Percentiles rank a stretch among this genome's conserved stretches.
phyloP scores from a whole-genome alignment of 37 sponge, comb jelly and placozoan species.

The Dysidea cf. avara region DNA sequence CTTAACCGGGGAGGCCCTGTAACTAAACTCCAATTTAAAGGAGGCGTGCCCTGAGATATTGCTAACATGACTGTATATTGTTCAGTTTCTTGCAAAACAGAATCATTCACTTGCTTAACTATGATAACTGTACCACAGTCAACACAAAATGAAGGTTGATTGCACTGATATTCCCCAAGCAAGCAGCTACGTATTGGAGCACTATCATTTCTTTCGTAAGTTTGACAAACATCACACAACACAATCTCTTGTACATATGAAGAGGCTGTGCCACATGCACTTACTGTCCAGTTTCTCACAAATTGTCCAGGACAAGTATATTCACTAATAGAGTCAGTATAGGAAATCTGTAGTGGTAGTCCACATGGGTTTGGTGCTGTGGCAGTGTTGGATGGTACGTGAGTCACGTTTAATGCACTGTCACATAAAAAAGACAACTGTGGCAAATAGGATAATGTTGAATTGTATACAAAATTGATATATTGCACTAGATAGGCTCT shows the following conservation, averaged over 20 bases:
- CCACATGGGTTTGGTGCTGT: too few relatives aligned
- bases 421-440: conserved; percentile 11
- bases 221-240: conserved; percentile 28
- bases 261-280: neutral
- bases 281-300: too few relatives aligned
- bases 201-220: conserved; percentile 38
- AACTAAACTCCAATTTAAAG: conserved; percentile 20
- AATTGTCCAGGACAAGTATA: too few relatives aligned
- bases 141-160: conserved; percentile 14
- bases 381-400: too few relatives aligned
- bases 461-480: conserved; percentile 13
- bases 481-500: conserved; percentile 9
- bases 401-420: too few relatives aligned
- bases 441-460: conserved; percentile 5
- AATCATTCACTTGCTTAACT: conserved; percentile 12
- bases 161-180: conserved; percentile 12
- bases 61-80: neutral
- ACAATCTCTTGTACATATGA: neutral
- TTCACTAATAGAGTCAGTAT: too few relatives aligned
- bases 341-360: conserved; percentile 1
- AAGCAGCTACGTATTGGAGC: conserved; percentile 6
- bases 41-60: conserved; percentile 22
- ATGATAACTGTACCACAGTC: conserved; percentile 7
- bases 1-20: conserved; percentile 8
- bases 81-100: conserved; percentile 6